Evolutionary conservation across 64 coral and sea anemone species (phyloP).

Genomic region (Pachyseris speciosa): DNA sequence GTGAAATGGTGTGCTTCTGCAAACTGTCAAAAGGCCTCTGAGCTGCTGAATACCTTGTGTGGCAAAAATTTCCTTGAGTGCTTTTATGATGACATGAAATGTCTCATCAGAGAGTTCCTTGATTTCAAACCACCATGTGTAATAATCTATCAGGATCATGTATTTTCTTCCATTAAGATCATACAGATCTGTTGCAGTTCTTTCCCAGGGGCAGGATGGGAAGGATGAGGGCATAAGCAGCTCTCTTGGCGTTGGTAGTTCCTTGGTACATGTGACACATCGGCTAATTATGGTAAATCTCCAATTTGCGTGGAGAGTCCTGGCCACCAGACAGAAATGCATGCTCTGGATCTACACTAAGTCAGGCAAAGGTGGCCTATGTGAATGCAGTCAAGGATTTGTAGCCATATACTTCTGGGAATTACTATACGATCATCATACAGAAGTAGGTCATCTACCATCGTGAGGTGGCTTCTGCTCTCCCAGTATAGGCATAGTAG

Average conservation of each 20-base stretch:
- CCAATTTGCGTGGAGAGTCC: background rate
- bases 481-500: too few species aligned
- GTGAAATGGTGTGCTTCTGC: too few species aligned
- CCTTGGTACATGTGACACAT: background rate
- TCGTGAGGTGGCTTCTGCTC: constrained; percentile 29
- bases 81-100: too few species aligned
- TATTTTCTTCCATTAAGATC: background rate
- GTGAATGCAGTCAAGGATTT: too few species aligned
- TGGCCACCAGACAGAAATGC: background rate
- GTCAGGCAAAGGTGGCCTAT: too few species aligned
- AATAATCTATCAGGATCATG: background rate
- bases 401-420: constrained; percentile 32
- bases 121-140: background rate
- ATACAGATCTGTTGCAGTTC: background rate
- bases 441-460: constrained; percentile 45
- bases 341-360: too few species aligned
- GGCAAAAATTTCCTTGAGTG: too few species aligned
- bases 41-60: too few species aligned
- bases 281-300: background rate
- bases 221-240: background rate
- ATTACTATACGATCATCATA: constrained; percentile 72
- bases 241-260: background rate
- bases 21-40: too few species aligned
- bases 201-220: too few species aligned
- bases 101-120: background rate